Percentiles rank a stretch among this genome's conserved stretches.
phyloP scores from a whole-genome alignment of 2,797 vertebrate genomes.

The Scleropages formosus region DNA sequence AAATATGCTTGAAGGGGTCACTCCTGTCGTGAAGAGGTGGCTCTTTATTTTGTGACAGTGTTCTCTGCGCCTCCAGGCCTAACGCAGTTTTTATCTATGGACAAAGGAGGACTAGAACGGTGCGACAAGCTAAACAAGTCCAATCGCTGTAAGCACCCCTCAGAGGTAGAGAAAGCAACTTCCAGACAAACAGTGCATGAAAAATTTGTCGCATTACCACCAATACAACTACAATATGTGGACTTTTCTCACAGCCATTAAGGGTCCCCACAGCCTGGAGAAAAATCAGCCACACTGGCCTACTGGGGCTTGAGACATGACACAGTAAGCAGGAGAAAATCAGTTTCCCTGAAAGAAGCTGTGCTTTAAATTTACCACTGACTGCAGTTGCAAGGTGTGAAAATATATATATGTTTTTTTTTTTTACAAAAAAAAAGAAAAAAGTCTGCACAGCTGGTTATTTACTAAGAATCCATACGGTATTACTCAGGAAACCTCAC shows the following conservation, averaged over 20 bases:
- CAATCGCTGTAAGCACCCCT: no score
- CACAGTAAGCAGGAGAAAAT: no score
- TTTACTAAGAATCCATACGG: not conserved
- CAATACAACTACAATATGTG: not conserved
- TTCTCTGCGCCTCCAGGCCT: no score
- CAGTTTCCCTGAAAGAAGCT: not conserved
- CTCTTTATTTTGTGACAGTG: no score
- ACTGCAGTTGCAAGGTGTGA: not conserved
- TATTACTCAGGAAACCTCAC: not conserved
- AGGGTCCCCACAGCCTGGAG: not conserved
- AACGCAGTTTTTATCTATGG: no score
- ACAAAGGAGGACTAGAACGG: no score
- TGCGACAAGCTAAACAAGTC: no score
- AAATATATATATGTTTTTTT: not conserved
- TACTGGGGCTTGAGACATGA: not conserved
- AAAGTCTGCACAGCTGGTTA: not conserved
- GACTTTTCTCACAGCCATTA: not conserved
- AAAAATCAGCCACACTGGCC: not conserved
- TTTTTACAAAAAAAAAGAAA: not conserved
- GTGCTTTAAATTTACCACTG: constrained; percentile 12
- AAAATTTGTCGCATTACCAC: not conserved
- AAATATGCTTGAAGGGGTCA: no score
- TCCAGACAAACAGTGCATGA: not conserved
- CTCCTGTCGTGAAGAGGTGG: no score
- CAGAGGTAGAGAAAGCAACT: no score